A percentile compares a stretch with the other conserved stretches of the same genome.
These are phyloP conservation scores for Psittacula cyanocephala DNA, from an alignment of 2,113 vertebrate genomes.

Conservation along the genomic window DNA sequence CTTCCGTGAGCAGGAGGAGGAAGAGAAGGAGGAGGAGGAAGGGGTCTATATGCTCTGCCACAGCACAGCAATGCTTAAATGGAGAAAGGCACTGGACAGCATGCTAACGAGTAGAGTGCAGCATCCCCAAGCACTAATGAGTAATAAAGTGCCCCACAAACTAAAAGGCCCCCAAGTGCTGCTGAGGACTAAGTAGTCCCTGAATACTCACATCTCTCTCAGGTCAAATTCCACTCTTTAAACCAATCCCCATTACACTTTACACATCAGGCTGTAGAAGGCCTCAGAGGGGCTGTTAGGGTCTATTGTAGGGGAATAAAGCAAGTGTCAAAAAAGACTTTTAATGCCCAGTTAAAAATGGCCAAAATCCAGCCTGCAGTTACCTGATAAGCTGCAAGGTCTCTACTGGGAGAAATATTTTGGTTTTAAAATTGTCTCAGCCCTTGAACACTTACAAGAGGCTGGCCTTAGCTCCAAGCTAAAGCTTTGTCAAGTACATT, in stretches of 20 bases:
- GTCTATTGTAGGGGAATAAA: conserved; percentile 64
- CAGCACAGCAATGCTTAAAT: neutral
- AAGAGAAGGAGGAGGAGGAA: neutral
- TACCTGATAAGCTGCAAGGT: conserved; percentile 61
- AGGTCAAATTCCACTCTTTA: conserved; percentile 67
- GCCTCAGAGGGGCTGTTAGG: conserved; percentile 31
- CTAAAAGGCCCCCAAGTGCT: conserved; percentile 51
- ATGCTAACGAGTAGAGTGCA: neutral
- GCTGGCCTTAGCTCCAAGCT: neutral
- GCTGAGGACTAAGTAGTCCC: conserved; percentile 58
- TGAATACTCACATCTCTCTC: conserved; percentile 49
- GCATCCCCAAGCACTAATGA: neutral
- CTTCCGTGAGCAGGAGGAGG: neutral
- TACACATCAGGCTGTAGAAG: conserved; percentile 35
- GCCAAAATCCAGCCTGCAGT: conserved; percentile 26
- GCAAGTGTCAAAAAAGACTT: conserved; percentile 71
- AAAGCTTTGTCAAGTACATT: conserved; percentile 36
- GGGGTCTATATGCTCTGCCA: neutral
- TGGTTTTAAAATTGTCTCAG: conserved; percentile 49
- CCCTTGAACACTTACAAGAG: neutral
- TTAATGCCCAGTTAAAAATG: conserved; percentile 69
- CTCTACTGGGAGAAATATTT: conserved; percentile 58
- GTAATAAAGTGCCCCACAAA: conserved; percentile 59
- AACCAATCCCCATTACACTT: conserved; percentile 48
- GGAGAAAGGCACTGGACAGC: neutral